Evolutionary conservation across 2,113 vertebrate species (phyloP).

Genomic region (Pelecanoides urinatrix): DNA sequence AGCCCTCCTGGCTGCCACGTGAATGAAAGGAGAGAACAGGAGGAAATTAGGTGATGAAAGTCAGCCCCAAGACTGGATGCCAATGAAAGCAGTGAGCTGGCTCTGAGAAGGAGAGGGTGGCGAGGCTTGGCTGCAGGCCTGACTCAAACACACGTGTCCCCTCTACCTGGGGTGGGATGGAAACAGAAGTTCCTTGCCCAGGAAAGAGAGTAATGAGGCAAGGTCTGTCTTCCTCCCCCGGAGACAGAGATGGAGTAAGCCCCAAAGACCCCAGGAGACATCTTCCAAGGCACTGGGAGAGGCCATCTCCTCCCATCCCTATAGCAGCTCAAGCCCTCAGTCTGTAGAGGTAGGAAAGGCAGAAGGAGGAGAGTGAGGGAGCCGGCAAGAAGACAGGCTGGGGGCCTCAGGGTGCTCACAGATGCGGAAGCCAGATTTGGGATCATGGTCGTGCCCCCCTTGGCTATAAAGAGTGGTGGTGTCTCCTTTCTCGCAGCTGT

Average conservation of each 20-base stretch:
- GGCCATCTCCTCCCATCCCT: not conserved
- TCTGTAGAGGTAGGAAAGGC: not conserved
- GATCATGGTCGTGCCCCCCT: constrained; percentile 70
- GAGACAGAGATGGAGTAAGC: not conserved
- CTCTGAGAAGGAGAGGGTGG: constrained; percentile 27
- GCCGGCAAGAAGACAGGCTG: not conserved
- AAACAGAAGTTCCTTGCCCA: constrained; percentile 28
- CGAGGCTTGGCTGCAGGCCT: constrained; percentile 26
- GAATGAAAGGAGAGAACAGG: constrained; percentile 61
- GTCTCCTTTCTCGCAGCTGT: constrained; percentile 90
- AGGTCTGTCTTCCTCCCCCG: not conserved
- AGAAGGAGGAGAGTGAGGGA: not conserved
- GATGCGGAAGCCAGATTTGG: constrained; percentile 89
- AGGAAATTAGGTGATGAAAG: constrained; percentile 67
- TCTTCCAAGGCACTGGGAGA: not conserved
- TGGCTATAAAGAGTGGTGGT: constrained; percentile 91
- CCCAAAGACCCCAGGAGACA: not conserved
- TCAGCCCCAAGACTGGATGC: constrained; percentile 50
- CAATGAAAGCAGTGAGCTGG: constrained; percentile 65
- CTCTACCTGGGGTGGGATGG: not conserved
- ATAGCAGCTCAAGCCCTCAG: not conserved
- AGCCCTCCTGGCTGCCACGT: constrained; percentile 48
- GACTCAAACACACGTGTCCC: not conserved
- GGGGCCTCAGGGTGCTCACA: constrained; percentile 79
- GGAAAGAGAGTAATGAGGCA: not conserved